These are phyloP conservation scores for Ailurus styani DNA, from an alignment of 2,113 vertebrate species.

Conservation along the genomic window DNA sequence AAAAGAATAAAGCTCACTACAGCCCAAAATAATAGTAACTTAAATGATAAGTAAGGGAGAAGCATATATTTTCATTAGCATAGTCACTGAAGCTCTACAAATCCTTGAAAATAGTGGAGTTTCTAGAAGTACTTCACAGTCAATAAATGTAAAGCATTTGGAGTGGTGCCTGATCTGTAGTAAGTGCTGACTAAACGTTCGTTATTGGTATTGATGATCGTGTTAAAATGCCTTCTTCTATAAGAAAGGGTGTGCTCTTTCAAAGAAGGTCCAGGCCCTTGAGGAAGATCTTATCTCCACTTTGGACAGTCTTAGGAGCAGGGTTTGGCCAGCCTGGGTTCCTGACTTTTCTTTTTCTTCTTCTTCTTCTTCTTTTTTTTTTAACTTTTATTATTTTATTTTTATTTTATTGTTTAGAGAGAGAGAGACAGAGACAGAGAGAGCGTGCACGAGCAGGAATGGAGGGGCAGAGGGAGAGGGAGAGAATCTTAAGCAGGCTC, in stretches of 20 bases:
- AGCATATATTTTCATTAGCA: not conserved
- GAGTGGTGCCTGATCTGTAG: not conserved
- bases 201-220: not conserved
- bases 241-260: not conserved
- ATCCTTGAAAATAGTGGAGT: not conserved
- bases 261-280: not conserved
- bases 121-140: not conserved
- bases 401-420: no score
- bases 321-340: not conserved
- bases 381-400: not conserved
- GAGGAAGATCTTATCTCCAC: not conserved
- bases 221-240: not conserved
- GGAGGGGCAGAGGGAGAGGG: no score
- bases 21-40: not conserved
- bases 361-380: not conserved
- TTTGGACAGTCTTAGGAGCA: not conserved
- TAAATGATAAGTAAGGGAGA: not conserved
- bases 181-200: not conserved
- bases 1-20: not conserved
- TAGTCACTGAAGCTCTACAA: not conserved
- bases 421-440: no score
- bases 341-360: not conserved
- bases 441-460: no score
- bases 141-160: slow-evolving; percentile 24
- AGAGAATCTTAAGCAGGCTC: no score